These are phyloP conservation scores for Syngnathoides biaculeatus DNA, from an alignment of 2,113 vertebrate species.

Conservation along the genomic window DNA sequence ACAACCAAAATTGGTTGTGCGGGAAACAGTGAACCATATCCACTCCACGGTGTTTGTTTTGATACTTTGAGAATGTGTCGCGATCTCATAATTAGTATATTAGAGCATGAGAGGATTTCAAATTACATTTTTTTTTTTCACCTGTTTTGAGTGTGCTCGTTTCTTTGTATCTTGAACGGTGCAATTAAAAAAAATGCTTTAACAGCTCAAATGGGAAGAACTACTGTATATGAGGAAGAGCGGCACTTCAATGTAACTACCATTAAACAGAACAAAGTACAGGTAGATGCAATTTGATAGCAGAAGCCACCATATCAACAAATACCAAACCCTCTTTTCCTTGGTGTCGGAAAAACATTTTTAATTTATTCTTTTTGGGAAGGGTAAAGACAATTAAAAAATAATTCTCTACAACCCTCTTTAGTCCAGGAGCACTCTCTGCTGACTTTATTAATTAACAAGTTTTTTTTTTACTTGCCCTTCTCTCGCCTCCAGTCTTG, in stretches of 20 bases:
- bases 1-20: no score
- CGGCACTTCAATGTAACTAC: no score
- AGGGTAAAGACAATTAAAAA: conserved; percentile 21
- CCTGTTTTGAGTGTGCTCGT: conserved; percentile 3
- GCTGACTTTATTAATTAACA: conserved; percentile 60
- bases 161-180: conserved; percentile 8
- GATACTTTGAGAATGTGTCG: no score
- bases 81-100: no score
- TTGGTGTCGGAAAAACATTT: conserved; percentile 3
- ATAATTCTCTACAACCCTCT: conserved; percentile 35
- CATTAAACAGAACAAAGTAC: conserved; percentile 5
- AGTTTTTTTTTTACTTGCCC: conserved; percentile 21
- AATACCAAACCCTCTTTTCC: conserved; percentile 1
- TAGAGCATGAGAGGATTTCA: not conserved
- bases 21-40: no score
- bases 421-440: conserved; percentile 34
- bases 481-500: conserved; percentile 14
- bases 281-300: not conserved
- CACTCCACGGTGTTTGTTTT: no score
- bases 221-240: not conserved
- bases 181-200: conserved; percentile 11
- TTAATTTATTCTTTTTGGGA: not conserved
- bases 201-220: conserved; percentile 1
- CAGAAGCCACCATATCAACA: not conserved
- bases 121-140: not conserved